Evolutionary conservation across 1,140 invertebrate genomes (phyloP).

Genomic region (Drosophila mayri): DNA sequence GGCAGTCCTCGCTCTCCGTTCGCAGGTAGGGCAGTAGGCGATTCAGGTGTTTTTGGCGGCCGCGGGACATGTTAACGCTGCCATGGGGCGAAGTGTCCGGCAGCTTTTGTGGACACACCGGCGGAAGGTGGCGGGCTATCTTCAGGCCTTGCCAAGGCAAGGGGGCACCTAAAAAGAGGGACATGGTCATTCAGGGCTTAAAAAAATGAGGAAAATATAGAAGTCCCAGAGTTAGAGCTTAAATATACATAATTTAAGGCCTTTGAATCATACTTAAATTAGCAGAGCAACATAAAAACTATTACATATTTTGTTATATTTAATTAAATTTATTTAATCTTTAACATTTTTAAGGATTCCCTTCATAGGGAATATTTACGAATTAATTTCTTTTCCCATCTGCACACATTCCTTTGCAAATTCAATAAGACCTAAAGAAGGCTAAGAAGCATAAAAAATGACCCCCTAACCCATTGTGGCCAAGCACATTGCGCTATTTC

Average conservation of each 20-base stretch:
- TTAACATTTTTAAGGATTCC: background rate
- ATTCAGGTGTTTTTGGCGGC: slow-evolving; percentile 89
- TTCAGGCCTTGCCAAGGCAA: slow-evolving; percentile 90
- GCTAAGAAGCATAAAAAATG: slow-evolving; percentile 1
- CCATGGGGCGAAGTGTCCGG: slow-evolving; percentile 86
- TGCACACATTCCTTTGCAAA: background rate
- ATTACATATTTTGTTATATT: background rate
- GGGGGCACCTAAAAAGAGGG: slow-evolving; percentile 86
- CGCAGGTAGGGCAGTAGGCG: slow-evolving; percentile 90
- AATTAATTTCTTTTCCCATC: background rate
- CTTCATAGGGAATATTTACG: background rate
- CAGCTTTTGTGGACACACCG: slow-evolving; percentile 93
- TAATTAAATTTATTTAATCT: background rate
- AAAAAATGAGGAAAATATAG: background rate
- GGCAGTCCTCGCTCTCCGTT: slow-evolving; percentile 95
- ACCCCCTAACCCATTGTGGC: slow-evolving; percentile 16
- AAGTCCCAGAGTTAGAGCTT: background rate
- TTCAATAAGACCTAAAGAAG: background rate
- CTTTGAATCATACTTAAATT: background rate
- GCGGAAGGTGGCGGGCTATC: slow-evolving; percentile 90
- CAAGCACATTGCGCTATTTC: slow-evolving; percentile 11
- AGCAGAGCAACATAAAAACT: background rate
- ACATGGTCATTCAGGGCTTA: background rate
- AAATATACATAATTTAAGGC: background rate
- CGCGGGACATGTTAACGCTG: slow-evolving; percentile 85